phyloP scores from a whole-genome alignment of 2,113 vertebrate species.

The Calidris pygmaea region DNA sequence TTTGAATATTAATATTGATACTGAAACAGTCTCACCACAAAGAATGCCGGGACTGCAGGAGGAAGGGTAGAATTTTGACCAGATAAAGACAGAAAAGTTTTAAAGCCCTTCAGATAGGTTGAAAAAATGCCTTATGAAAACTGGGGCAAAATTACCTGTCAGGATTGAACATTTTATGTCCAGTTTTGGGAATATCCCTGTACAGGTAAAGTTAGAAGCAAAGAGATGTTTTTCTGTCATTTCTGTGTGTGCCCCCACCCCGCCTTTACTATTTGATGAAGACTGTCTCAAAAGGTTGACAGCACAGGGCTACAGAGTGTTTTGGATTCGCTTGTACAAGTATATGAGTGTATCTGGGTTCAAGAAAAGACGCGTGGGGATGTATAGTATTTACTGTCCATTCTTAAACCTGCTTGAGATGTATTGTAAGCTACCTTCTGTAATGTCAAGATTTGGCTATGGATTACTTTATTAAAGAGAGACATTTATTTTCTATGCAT shows the following conservation, averaged over 20 bases:
- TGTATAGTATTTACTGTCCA: background rate
- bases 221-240: background rate
- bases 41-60: conserved; percentile 61
- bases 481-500: background rate
- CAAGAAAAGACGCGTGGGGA: background rate
- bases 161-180: background rate
- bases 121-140: conserved; percentile 12
- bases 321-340: background rate
- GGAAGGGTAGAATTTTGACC: conserved; percentile 51
- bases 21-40: conserved; percentile 73
- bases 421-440: background rate
- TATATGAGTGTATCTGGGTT: background rate
- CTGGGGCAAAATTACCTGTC: background rate
- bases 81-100: conserved; percentile 48
- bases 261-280: background rate
- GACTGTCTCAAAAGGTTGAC: background rate
- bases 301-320: background rate
- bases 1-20: conserved; percentile 78
- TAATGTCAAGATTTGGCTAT: background rate
- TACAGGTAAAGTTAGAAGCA: background rate
- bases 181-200: background rate
- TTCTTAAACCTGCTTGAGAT: background rate
- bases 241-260: background rate
- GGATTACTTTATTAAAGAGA: background rate
- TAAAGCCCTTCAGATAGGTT: background rate